Evolutionary conservation across 1,140 invertebrate genomes (phyloP).

Genomic region (Frieseomelitta varia): DNA sequence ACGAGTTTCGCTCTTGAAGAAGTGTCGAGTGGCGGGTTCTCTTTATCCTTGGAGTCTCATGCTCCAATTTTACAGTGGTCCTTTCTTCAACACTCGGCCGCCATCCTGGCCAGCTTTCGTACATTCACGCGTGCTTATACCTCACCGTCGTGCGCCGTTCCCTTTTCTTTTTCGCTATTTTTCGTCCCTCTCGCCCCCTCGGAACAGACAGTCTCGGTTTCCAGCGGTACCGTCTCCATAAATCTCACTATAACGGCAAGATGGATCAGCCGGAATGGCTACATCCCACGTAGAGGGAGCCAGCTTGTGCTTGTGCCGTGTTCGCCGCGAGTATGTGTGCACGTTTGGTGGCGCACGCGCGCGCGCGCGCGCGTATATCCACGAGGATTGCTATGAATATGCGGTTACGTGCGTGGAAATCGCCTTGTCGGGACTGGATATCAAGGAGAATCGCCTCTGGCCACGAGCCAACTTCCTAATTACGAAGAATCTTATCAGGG

Average conservation of each 20-base stretch:
- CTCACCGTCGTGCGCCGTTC: background rate
- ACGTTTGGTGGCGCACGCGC: slow-evolving; percentile 28
- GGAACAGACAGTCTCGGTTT: slow-evolving; percentile 61
- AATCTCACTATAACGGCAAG: slow-evolving; percentile 81
- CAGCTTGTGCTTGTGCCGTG: slow-evolving; percentile 45
- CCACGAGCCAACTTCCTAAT: background rate
- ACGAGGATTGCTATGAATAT: slow-evolving; percentile 45
- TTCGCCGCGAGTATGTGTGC: slow-evolving; percentile 23
- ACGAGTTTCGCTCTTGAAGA: background rate
- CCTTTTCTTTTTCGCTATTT: background rate
- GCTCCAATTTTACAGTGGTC: background rate
- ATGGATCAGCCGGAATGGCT: slow-evolving; percentile 80
- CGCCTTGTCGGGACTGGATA: slow-evolving; percentile 34
- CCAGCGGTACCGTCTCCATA: slow-evolving; percentile 78
- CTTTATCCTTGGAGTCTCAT: slow-evolving; percentile 13
- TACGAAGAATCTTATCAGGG: background rate
- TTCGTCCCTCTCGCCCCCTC: slow-evolving; percentile 39
- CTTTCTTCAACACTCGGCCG: background rate
- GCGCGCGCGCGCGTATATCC: slow-evolving; percentile 30
- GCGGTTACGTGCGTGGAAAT: slow-evolving; percentile 32
- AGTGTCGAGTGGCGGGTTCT: slow-evolving; percentile 52
- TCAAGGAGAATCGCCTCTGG: background rate
- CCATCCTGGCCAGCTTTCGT: background rate
- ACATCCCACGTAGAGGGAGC: slow-evolving; percentile 67
- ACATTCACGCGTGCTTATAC: slow-evolving; percentile 11